phyloP scores from a whole-genome alignment of 2,113 vertebrate genomes.

The Desmodus rotundus region DNA sequence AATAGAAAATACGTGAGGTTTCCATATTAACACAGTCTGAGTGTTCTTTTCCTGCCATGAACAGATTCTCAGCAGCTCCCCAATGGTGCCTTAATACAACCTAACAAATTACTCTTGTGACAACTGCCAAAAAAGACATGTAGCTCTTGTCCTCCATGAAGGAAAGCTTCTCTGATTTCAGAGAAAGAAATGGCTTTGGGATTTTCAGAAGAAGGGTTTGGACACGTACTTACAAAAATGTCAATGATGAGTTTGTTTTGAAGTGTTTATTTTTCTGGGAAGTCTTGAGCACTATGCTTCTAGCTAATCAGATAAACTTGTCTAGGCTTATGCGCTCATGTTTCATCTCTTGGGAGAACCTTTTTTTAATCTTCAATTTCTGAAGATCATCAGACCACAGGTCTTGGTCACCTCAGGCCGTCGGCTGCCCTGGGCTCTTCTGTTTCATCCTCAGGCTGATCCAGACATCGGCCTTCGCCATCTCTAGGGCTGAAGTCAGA shows the following conservation, averaged over 20 bases:
- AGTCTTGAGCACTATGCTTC: not conserved
- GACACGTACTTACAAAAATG: not conserved
- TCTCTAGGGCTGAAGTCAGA: not conserved
- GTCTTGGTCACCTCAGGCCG: not conserved
- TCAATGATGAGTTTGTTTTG: not conserved
- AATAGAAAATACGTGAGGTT: conserved; percentile 7
- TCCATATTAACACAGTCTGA: not conserved
- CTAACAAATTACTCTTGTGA: not conserved
- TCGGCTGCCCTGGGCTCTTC: not conserved
- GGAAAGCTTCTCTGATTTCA: not conserved
- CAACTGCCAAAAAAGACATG: not conserved
- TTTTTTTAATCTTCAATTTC: not conserved
- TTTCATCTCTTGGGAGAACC: not conserved
- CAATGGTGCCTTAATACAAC: not conserved
- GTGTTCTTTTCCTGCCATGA: not conserved
- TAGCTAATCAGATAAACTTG: not conserved
- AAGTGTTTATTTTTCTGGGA: conserved; percentile 6
- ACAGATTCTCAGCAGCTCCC: not conserved
- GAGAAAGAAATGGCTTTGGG: not conserved
- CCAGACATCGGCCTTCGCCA: not conserved
- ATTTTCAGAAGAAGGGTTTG: conserved; percentile 21
- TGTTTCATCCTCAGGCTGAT: not conserved
- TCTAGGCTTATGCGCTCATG: not conserved
- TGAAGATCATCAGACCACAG: not conserved
- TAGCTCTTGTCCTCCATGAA: not conserved